A percentile compares a stretch with the other conserved stretches of the same genome.
Conservation (phyloP, 2,113 vertebrate genomes). For the Centropus bengalensis region DNA sequence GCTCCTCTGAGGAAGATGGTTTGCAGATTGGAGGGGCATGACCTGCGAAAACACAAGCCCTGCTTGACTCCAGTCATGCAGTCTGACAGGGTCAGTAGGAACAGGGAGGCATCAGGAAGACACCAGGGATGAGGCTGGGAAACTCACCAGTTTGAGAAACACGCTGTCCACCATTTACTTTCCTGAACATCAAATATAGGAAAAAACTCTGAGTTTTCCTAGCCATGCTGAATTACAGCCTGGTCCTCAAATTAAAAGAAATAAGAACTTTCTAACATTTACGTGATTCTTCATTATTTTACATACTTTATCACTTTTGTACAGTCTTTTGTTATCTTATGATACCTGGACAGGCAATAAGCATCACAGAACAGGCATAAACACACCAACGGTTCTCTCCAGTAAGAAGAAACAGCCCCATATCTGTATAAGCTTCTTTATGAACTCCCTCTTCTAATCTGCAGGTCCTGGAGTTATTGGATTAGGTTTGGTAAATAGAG, state of each 20-base stretch:
- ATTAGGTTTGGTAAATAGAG: neutral
- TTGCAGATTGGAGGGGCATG: neutral
- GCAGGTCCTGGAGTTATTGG: neutral
- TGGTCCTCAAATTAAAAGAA: neutral
- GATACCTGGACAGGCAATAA: neutral
- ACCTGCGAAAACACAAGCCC: neutral
- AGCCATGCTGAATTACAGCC: neutral
- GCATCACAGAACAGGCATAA: accelerated
- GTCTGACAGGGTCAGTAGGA: neutral
- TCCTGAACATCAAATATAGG: neutral
- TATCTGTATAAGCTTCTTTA: neutral
- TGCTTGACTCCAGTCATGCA: neutral
- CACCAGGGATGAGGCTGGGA: neutral
- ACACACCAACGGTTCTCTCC: neutral
- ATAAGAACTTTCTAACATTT: neutral
- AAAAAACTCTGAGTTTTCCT: neutral
- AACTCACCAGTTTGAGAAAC: neutral
- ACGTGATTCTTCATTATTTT: neutral
- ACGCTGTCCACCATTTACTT: neutral
- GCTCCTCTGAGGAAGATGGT: neutral
- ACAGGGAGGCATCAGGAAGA: neutral
- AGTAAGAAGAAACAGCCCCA: neutral
- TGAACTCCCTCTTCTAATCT: neutral
- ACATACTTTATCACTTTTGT: neutral
- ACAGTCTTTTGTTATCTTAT: neutral